Conservation (phyloP, 2,888 invertebrate species). For the Cremastinae sp. region DNA sequence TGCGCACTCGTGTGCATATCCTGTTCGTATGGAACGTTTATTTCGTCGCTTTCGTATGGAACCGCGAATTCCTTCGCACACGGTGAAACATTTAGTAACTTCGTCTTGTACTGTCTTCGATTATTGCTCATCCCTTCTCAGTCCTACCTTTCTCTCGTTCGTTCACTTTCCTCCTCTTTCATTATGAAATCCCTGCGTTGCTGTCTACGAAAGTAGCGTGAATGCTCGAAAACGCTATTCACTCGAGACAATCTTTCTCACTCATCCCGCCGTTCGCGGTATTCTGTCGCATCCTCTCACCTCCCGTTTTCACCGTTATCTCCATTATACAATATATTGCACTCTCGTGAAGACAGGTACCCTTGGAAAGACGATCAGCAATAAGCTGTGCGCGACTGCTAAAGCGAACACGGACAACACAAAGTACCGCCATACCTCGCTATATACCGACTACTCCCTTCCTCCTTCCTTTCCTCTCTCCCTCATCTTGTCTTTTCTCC, state of each 20-base stretch:
- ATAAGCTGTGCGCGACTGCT: slow-evolving; percentile 68
- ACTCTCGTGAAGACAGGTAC: slow-evolving; percentile 53
- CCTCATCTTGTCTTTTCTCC: not conserved
- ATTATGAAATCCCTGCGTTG: slow-evolving; percentile 59
- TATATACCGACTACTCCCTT: not conserved
- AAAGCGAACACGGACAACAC: slow-evolving; percentile 57
- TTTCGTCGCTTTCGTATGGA: slow-evolving; percentile 26
- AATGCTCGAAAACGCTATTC: slow-evolving; percentile 50
- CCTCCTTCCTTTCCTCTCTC: slow-evolving; percentile 8
- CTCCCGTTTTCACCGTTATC: slow-evolving; percentile 22
- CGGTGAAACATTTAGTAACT: too few species aligned
- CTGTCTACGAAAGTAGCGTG: slow-evolving; percentile 58
- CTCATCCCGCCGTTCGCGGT: slow-evolving; percentile 6
- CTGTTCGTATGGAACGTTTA: too few species aligned
- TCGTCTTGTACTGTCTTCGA: too few species aligned
- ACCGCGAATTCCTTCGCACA: too few species aligned
- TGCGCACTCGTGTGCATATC: too few species aligned
- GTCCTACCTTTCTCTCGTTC: slow-evolving; percentile 5
- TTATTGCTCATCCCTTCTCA: slow-evolving; percentile 27
- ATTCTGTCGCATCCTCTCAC: slow-evolving; percentile 8
- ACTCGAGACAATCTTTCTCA: slow-evolving; percentile 41
- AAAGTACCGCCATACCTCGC: slow-evolving; percentile 52
- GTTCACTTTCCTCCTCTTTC: slow-evolving; percentile 2
- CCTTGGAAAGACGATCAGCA: slow-evolving; percentile 65
- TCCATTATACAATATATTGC: slow-evolving; percentile 31